Conservation (phyloP, 2,797 vertebrate species). For the Anguilla marmorata region DNA sequence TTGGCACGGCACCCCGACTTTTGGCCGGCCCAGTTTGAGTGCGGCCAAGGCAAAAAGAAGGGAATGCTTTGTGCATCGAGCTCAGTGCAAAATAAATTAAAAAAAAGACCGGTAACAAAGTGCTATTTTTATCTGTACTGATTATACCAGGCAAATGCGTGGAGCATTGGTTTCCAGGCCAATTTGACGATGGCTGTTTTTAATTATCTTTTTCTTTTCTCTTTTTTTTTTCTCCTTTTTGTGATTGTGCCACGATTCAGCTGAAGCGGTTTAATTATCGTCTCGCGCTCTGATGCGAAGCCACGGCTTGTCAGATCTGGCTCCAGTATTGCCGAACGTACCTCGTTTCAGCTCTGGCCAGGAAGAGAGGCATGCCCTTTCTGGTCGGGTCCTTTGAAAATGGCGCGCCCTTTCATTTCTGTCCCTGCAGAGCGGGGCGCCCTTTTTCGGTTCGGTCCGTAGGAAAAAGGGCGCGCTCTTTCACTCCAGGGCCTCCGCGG, state of each 20-base stretch:
- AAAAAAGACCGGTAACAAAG: conserved; percentile 27
- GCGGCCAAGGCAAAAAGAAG: conserved; percentile 36
- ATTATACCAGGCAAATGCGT: conserved; percentile 51
- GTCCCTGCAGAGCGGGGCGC: not conserved
- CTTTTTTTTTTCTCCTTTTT: not conserved
- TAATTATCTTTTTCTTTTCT: conserved; percentile 44
- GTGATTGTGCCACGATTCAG: conserved; percentile 28
- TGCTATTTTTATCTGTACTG: conserved; percentile 54
- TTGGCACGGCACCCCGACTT: conserved; percentile 33
- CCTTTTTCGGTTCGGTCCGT: not conserved
- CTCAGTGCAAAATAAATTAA: conserved; percentile 25
- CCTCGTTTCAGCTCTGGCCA: not conserved
- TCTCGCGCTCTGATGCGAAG: not conserved
- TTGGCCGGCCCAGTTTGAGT: conserved; percentile 34
- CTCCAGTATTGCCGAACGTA: not conserved
- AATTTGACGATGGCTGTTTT: conserved; percentile 41
- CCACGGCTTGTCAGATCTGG: not conserved
- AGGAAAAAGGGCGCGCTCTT: not conserved
- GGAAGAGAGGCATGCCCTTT: not conserved
- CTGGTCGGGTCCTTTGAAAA: not conserved
- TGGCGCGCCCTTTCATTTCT: not conserved
- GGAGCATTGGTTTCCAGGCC: conserved; percentile 51
- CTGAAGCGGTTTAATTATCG: conserved; percentile 24
- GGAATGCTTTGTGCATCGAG: conserved; percentile 40
- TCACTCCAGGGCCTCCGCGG: not conserved